These are phyloP conservation scores for Rhopalosiphum maidis DNA, from an alignment of 1,140 invertebrate species.

Conservation along the genomic window DNA sequence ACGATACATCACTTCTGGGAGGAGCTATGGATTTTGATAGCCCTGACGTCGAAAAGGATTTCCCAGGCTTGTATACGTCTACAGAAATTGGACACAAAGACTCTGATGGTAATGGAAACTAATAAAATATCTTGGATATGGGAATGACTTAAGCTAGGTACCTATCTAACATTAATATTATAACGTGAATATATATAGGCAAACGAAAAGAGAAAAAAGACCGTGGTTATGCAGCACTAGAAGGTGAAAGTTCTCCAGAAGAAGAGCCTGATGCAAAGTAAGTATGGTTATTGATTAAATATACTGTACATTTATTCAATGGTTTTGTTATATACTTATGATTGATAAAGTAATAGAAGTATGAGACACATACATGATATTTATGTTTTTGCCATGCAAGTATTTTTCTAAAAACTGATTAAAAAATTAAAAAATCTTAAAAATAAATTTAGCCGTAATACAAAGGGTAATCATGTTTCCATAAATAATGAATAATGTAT, in stretches of 20 bases:
- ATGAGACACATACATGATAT: too few relatives aligned
- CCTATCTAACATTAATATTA: neutral
- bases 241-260: slow-evolving; percentile 91
- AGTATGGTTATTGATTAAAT: slow-evolving; percentile 58
- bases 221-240: slow-evolving; percentile 87
- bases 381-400: too few relatives aligned
- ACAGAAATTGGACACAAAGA: slow-evolving; percentile 63
- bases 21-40: slow-evolving; percentile 84
- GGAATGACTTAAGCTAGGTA: neutral
- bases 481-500: too few relatives aligned
- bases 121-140: neutral
- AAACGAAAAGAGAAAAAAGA: slow-evolving; percentile 81
- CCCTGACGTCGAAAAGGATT: slow-evolving; percentile 88
- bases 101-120: slow-evolving; percentile 60
- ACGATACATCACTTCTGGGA: neutral
- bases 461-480: too few relatives aligned
- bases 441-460: neutral
- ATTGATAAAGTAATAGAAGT: neutral
- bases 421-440: neutral
- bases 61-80: slow-evolving; percentile 85
- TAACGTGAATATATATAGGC: slow-evolving; percentile 61
- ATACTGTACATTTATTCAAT: too few relatives aligned
- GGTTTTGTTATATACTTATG: neutral
- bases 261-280: slow-evolving; percentile 87
- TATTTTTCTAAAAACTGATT: neutral